A percentile compares a stretch with the other conserved stretches of the same genome.
Evolutionary conservation across 2,888 invertebrate species (phyloP).

Genomic region (Auanema sp.): DNA sequence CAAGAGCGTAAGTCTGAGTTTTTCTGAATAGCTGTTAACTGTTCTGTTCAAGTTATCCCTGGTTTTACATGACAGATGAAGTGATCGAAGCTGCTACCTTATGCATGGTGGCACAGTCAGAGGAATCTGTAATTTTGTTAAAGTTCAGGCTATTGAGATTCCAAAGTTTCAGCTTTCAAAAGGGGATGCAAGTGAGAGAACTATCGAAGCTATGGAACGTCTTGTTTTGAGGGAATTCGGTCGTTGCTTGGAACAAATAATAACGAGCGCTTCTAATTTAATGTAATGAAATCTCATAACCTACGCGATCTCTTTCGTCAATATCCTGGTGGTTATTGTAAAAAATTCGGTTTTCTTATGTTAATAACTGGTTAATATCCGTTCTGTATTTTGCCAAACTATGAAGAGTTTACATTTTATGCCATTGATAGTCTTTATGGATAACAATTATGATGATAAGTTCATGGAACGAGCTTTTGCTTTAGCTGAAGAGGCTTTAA

Average conservation of each 20-base stretch:
- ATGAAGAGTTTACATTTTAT: too few relatives aligned
- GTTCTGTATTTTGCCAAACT: too few relatives aligned
- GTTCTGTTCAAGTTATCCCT: conserved; percentile 69
- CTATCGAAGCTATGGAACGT: conserved; percentile 68
- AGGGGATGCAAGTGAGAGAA: conserved; percentile 4
- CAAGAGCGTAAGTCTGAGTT: conserved; percentile 20
- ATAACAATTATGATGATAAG: too few relatives aligned
- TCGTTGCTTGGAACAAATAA: conserved; percentile 88
- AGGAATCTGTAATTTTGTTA: conserved; percentile 73
- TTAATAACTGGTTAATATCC: too few relatives aligned
- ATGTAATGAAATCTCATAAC: conserved; percentile 7
- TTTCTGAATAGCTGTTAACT: background rate
- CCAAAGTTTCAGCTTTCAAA: conserved; percentile 8
- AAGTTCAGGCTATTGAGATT: background rate
- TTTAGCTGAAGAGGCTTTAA: conserved; percentile 77
- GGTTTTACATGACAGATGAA: conserved; percentile 87
- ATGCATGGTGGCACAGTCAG: conserved; percentile 90
- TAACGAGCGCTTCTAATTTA: conserved; percentile 72
- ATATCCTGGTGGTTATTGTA: too few relatives aligned
- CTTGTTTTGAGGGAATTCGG: conserved; percentile 91
- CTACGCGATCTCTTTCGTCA: too few relatives aligned
- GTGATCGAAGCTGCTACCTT: conserved; percentile 94
- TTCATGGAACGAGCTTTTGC: conserved; percentile 51
- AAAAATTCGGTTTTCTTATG: too few relatives aligned
- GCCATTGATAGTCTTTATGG: too few relatives aligned